Conservation (phyloP, 2,113 vertebrate species). For the Sula dactylatra region DNA sequence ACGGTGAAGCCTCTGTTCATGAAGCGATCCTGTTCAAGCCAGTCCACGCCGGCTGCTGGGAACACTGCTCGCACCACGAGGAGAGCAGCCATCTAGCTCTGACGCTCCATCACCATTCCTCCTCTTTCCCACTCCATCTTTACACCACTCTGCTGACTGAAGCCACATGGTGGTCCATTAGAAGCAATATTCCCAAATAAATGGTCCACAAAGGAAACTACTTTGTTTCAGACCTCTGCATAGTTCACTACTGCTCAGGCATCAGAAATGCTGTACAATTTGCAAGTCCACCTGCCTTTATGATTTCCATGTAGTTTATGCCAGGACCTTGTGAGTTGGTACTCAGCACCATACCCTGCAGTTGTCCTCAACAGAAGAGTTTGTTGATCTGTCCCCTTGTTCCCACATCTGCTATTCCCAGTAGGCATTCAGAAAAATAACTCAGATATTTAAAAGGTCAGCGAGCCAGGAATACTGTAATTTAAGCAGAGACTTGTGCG, state of each 20-base stretch:
- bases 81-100: neutral
- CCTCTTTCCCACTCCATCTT: neutral
- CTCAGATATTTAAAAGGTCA: neutral
- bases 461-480: neutral
- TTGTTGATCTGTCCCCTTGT: neutral
- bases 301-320: neutral
- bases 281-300: neutral
- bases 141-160: neutral
- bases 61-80: rapidly evolving
- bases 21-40: neutral
- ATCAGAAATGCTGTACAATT: rapidly evolving
- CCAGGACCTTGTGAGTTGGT: neutral
- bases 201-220: neutral
- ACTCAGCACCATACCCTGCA: neutral
- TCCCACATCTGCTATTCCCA: neutral
- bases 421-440: neutral
- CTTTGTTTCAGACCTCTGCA: neutral
- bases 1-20: neutral
- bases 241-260: neutral
- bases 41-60: neutral
- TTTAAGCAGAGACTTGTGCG: neutral
- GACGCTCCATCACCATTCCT: neutral
- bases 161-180: neutral
- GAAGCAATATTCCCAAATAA: neutral
- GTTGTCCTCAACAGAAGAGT: neutral